Evolutionary conservation across 2,797 vertebrate species (phyloP).

Genomic region (Natrix natrix): DNA sequence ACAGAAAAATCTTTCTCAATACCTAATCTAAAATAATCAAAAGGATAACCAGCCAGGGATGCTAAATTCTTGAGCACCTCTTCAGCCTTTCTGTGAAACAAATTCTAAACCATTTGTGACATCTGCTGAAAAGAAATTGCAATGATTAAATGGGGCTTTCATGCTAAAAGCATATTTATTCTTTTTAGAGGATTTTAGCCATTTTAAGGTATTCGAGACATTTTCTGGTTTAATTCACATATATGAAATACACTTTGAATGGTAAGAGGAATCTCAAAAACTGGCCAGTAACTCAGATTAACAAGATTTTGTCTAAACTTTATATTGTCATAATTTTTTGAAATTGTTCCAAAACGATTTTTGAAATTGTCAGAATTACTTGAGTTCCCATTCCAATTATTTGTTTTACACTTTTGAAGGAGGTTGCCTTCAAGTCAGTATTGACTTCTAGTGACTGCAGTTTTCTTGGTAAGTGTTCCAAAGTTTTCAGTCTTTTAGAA

Average conservation of each 20-base stretch:
- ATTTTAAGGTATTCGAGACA: not conserved
- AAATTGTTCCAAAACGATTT: not conserved
- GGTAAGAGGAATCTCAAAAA: not conserved
- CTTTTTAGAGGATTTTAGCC: not conserved
- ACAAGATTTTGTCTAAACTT: no score
- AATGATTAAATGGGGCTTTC: constrained; percentile 39
- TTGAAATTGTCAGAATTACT: not conserved
- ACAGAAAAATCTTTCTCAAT: constrained; percentile 43
- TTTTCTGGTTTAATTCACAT: not conserved
- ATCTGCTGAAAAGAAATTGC: constrained; percentile 13
- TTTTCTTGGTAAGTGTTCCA: not conserved
- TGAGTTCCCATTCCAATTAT: not conserved
- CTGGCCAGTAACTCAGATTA: not conserved
- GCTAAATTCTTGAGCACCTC: constrained; percentile 36
- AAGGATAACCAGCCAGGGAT: constrained; percentile 39
- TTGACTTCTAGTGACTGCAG: not conserved
- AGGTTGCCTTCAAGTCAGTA: not conserved
- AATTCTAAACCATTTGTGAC: constrained; percentile 35
- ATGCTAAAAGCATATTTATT: constrained; percentile 11
- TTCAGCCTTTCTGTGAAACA: constrained; percentile 34
- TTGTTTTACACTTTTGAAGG: not conserved
- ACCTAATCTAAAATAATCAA: constrained; percentile 22
- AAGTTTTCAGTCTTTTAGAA: not conserved
- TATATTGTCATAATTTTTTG: not conserved
- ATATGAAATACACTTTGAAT: not conserved